Evolutionary conservation across 2,888 invertebrate species (phyloP).

Genomic region (Ametastegia equiseti): DNA sequence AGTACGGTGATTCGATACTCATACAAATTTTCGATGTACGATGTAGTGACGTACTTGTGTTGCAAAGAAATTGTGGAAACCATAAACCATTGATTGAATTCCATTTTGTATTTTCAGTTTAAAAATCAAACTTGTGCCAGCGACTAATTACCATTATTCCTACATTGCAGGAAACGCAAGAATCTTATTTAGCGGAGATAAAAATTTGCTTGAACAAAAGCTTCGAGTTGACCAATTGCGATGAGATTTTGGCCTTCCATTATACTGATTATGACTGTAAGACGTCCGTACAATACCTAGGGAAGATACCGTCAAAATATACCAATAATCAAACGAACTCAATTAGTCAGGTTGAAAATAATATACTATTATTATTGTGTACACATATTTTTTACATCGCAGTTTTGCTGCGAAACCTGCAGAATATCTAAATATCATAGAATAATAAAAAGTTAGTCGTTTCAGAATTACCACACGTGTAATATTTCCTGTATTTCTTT

Average conservation of each 20-base stretch:
- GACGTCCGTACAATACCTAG: constrained; percentile 80
- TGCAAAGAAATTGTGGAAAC: not conserved
- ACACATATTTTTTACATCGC: not conserved
- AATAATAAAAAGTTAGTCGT: not conserved
- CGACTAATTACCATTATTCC: not conserved
- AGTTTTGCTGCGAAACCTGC: not conserved
- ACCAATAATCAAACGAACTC: not conserved
- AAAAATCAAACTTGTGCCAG: too few species aligned
- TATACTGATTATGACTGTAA: constrained; percentile 81
- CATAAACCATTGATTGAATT: not conserved
- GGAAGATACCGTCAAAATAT: constrained; percentile 74
- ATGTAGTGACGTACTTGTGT: not conserved
- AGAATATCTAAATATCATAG: not conserved
- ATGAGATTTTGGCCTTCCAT: constrained; percentile 79
- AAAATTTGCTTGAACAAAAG: constrained; percentile 86
- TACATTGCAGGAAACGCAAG: constrained; percentile 75
- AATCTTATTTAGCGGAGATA: constrained; percentile 83
- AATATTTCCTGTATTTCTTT: not conserved
- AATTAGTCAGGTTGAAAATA: not conserved
- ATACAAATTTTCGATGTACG: not conserved
- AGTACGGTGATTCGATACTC: not conserved
- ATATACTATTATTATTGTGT: not conserved
- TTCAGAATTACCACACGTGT: not conserved
- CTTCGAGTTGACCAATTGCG: constrained; percentile 82
- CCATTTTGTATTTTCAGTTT: not conserved